Conservation (phyloP, 2,113 vertebrate species). For the Echinops telfairi region DNA sequence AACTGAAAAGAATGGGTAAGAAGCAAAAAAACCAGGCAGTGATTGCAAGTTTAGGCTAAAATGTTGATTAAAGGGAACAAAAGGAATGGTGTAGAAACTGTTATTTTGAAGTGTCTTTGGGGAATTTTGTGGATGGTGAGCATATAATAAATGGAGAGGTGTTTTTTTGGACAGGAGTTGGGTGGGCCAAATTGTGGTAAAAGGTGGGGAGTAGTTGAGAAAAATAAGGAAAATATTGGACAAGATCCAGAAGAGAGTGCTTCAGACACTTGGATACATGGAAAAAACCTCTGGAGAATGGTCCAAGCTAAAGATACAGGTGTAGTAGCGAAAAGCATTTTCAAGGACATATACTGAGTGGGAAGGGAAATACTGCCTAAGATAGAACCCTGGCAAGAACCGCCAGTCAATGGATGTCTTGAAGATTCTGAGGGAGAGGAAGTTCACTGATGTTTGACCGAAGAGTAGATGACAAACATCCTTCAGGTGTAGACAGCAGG, state of each 20-base stretch:
- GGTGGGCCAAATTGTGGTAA: not conserved
- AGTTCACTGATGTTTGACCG: not conserved
- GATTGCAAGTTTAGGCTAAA: not conserved
- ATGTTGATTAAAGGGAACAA: not conserved
- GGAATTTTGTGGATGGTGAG: not conserved
- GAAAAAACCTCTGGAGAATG: not conserved
- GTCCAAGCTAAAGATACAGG: not conserved
- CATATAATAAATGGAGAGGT: not conserved
- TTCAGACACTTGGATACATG: fast-evolving
- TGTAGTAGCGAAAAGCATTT: not conserved
- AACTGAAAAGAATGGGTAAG: not conserved
- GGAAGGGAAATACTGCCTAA: not conserved
- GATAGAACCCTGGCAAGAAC: not conserved
- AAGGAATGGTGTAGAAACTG: not conserved
- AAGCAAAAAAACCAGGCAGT: not conserved
- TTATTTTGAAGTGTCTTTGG: not conserved
- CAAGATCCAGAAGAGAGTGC: not conserved
- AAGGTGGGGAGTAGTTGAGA: not conserved
- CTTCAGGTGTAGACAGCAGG: not conserved
- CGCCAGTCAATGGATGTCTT: not conserved
- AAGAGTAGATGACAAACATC: not conserved
- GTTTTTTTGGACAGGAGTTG: not conserved
- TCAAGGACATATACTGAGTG: not conserved
- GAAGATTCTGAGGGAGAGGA: not conserved
- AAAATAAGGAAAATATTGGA: not conserved